phyloP scores from a whole-genome alignment of 2,888 invertebrate species.

The Micropterix aruncella region DNA sequence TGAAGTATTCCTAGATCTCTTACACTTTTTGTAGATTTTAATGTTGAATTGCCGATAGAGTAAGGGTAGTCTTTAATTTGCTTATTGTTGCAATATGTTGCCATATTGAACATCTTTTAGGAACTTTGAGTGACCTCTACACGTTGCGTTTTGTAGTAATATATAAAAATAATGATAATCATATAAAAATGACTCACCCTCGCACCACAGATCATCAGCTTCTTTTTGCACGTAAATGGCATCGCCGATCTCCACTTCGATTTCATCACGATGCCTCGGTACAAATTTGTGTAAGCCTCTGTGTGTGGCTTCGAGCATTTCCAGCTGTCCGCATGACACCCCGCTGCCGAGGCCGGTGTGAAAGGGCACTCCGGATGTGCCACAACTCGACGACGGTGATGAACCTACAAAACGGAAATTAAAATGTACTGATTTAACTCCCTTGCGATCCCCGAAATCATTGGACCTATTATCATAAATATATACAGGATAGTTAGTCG shows the following conservation, averaged over 20 bases:
- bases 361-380: constrained; percentile 38
- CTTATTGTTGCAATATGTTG: too few relatives aligned
- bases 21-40: too few relatives aligned
- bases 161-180: too few relatives aligned
- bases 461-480: too few relatives aligned
- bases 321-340: constrained; percentile 68
- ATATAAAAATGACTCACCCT: constrained; percentile 46
- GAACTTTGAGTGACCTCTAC: too few relatives aligned
- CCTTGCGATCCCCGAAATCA: too few relatives aligned
- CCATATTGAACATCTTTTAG: too few relatives aligned
- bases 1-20: too few relatives aligned
- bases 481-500: too few relatives aligned
- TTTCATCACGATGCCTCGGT: constrained; percentile 89
- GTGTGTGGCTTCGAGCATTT: constrained; percentile 87
- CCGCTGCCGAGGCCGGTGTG: constrained; percentile 52
- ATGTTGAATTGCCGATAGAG: too few relatives aligned
- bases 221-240: constrained; percentile 94
- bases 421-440: not conserved
- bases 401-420: constrained; percentile 19
- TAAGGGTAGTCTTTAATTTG: too few relatives aligned
- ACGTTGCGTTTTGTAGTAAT: too few relatives aligned
- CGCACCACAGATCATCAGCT: constrained; percentile 95
- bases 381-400: constrained; percentile 45
- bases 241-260: constrained; percentile 94
- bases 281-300: constrained; percentile 92